A percentile compares a stretch with the other conserved stretches of the same genome.
Evolutionary conservation across 1,140 invertebrate genomes (phyloP).

Genomic region (Drosophila pectinifera): DNA sequence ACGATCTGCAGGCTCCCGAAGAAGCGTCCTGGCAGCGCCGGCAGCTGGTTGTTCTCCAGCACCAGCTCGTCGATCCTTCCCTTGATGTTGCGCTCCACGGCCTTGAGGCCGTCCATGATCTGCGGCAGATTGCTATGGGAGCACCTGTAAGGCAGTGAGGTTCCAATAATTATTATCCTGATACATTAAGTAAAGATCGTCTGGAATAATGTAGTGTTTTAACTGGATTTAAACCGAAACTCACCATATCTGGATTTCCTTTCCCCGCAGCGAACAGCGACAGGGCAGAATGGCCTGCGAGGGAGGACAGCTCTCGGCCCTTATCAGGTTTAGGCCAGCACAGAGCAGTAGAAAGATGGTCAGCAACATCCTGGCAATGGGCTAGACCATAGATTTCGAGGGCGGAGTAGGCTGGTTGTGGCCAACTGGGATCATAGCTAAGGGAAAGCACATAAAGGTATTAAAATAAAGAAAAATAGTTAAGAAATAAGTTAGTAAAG

Average conservation of each 20-base stretch:
- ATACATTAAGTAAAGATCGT: no score
- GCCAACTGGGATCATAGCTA: conserved; percentile 49
- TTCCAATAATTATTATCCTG: no score
- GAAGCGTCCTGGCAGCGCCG: conserved; percentile 91
- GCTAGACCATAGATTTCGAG: conserved; percentile 24
- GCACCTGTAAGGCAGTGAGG: conserved; percentile 92
- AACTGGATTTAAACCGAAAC: neutral
- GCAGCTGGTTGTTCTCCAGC: conserved; percentile 93
- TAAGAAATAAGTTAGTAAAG: neutral
- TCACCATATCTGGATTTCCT: conserved; percentile 86
- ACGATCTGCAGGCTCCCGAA: conserved; percentile 91
- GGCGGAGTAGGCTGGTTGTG: neutral
- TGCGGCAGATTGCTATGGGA: conserved; percentile 92
- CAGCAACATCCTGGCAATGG: conserved; percentile 31
- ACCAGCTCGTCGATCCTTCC: conserved; percentile 93
- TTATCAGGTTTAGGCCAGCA: conserved; percentile 22
- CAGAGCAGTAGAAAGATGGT: conserved; percentile 44
- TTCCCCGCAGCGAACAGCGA: conserved; percentile 85
- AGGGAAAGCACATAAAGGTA: neutral
- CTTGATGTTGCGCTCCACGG: conserved; percentile 88
- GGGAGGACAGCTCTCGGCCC: conserved; percentile 85
- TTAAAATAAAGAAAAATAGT: no score
- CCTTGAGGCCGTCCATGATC: conserved; percentile 90
- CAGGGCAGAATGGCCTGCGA: conserved; percentile 86
- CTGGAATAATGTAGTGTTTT: no score